Evolutionary conservation across 2,113 vertebrate species (phyloP).

Genomic region (Aphyosemion australe): DNA sequence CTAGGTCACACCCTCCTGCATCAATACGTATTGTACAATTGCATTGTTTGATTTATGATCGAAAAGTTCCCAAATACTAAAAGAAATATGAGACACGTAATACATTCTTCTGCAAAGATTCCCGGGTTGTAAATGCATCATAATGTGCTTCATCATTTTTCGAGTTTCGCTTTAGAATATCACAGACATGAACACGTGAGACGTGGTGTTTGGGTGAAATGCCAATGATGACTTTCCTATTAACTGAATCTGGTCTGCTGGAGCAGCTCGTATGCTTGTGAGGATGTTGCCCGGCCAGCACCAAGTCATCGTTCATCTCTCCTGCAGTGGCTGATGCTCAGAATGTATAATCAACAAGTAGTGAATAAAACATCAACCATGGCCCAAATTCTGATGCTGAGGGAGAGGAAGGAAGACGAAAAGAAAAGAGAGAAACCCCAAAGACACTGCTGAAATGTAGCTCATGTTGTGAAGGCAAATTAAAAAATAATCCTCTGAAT

Average conservation of each 20-base stretch:
- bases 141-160: too few species aligned
- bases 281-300: constrained; percentile 16
- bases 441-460: background rate
- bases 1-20: too few species aligned
- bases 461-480: background rate
- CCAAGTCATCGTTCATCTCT: constrained; percentile 15
- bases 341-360: constrained; percentile 59
- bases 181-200: too few species aligned
- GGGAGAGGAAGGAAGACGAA: constrained; percentile 1
- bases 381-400: constrained; percentile 68
- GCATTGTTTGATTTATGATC: too few species aligned
- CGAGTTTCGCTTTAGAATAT: too few species aligned
- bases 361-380: constrained; percentile 72
- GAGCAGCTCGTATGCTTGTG: constrained; percentile 8
- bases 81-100: too few species aligned
- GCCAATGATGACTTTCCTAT: background rate
- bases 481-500: background rate
- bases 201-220: too few species aligned
- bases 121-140: too few species aligned
- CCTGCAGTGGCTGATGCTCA: constrained; percentile 55
- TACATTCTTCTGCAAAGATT: too few species aligned
- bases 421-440: constrained; percentile 15
- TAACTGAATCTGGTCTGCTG: background rate
- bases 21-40: too few species aligned
- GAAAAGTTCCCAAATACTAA: too few species aligned